Conservation (phyloP, 2,888 invertebrate species). For the Ischnura elegans region DNA sequence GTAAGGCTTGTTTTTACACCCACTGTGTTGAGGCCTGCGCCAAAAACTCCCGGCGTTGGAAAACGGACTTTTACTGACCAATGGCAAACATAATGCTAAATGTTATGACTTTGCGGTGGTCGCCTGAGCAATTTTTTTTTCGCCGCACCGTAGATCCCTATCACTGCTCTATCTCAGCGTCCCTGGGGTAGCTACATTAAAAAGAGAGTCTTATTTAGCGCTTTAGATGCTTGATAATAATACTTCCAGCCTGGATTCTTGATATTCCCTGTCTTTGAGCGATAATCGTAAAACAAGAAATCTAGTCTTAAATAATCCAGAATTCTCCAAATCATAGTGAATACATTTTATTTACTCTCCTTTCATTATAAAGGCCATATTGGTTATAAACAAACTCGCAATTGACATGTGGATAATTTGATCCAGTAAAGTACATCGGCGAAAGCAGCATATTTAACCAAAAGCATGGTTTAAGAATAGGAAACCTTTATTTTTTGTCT, state of each 20-base stretch:
- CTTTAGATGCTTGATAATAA: neutral
- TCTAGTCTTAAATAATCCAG: no score
- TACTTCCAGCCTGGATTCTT: neutral
- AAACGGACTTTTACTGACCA: constrained; percentile 20
- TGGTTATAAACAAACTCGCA: no score
- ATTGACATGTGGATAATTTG: no score
- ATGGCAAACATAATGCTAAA: constrained; percentile 26
- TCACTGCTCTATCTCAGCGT: neutral
- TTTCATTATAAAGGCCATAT: no score
- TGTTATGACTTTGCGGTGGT: neutral
- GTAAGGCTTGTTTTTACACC: neutral
- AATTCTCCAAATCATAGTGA: no score
- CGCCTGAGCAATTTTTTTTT: neutral
- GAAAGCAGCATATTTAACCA: no score
- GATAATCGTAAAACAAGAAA: no score
- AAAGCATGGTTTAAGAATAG: no score
- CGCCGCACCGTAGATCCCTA: neutral
- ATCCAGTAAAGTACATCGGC: no score
- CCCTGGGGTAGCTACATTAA: neutral
- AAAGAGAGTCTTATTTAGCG: constrained; percentile 22
- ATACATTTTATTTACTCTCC: no score
- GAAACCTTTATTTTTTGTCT: no score
- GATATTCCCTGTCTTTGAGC: neutral
- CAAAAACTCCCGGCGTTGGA: neutral
- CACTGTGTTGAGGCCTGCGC: neutral